Conservation (phyloP, 2,888 invertebrate genomes). For the Chymomyza fuscimana region DNA sequence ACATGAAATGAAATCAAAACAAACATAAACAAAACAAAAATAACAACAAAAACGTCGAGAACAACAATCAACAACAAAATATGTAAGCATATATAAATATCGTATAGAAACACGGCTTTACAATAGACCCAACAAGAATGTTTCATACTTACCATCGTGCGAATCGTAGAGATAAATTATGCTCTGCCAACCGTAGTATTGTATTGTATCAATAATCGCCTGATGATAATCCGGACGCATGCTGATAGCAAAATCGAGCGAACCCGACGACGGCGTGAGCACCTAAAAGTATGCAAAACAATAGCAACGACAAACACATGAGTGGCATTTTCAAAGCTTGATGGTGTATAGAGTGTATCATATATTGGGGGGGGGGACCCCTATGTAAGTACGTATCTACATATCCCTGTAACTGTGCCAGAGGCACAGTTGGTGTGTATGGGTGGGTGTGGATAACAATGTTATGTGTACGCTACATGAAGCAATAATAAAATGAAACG, state of each 20-base stretch:
- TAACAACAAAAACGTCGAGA: slow-evolving; percentile 43
- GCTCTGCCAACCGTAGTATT: slow-evolving; percentile 91
- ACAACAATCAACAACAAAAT: neutral
- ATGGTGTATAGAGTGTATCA: neutral
- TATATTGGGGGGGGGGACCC: neutral
- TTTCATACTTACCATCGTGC: slow-evolving; percentile 85
- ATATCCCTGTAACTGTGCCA: neutral
- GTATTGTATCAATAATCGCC: slow-evolving; percentile 96
- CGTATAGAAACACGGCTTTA: neutral
- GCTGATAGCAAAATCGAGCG: slow-evolving; percentile 93
- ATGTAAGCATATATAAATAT: too few species aligned
- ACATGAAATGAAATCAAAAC: slow-evolving; percentile 65
- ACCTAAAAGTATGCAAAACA: slow-evolving; percentile 82
- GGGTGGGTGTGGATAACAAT: slow-evolving; percentile 49
- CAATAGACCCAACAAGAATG: neutral
- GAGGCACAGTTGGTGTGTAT: slow-evolving; percentile 9
- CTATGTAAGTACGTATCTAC: slow-evolving; percentile 13
- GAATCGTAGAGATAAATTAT: slow-evolving; percentile 90
- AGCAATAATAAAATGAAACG: slow-evolving; percentile 72
- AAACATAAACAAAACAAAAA: slow-evolving; percentile 15
- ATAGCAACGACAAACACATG: slow-evolving; percentile 1
- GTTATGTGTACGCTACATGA: slow-evolving; percentile 71
- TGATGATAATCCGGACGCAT: slow-evolving; percentile 97
- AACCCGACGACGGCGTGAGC: slow-evolving; percentile 92
- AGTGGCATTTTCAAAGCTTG: slow-evolving; percentile 1